A percentile compares a stretch with the other conserved stretches of the same genome.
Evolutionary conservation across 2,888 invertebrate species (phyloP).

Genomic region (Dione juno): DNA sequence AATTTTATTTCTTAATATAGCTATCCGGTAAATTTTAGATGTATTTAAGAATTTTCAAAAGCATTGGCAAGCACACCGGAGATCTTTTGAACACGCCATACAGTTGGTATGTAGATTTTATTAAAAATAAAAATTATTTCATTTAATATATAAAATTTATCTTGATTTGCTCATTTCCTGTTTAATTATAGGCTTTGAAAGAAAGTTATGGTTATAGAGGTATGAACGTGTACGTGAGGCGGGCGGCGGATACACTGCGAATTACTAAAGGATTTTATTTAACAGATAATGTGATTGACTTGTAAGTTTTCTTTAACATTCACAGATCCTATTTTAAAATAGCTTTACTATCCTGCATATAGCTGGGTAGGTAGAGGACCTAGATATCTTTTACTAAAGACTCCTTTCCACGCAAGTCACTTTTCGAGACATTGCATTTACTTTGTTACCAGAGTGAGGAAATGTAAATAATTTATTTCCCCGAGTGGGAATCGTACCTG

Average conservation of each 20-base stretch:
- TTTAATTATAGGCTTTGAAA: conserved; percentile 56
- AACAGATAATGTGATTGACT: conserved; percentile 58
- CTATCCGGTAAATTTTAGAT: conserved; percentile 49
- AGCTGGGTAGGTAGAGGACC: too few species aligned
- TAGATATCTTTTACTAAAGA: too few species aligned
- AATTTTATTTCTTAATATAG: too few species aligned
- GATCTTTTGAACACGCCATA: conserved; percentile 55
- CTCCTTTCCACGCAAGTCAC: too few species aligned
- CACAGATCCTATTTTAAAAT: too few species aligned
- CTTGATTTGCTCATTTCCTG: background rate
- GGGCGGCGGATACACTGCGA: conserved; percentile 43
- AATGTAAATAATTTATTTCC: too few species aligned
- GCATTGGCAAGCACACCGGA: conserved; percentile 54
- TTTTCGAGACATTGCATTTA: too few species aligned
- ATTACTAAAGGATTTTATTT: conserved; percentile 58
- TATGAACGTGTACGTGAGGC: conserved; percentile 60
- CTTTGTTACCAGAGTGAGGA: too few species aligned
- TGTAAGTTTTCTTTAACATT: conserved; percentile 59
- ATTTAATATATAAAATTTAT: too few species aligned
- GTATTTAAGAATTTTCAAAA: conserved; percentile 45
- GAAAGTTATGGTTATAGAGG: conserved; percentile 57
- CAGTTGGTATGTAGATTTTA: conserved; percentile 46
- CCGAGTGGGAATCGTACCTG: too few species aligned
- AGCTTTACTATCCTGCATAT: too few species aligned
- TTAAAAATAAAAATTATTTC: background rate